Percentiles rank a stretch among this genome's conserved stretches.
Conservation (phyloP, 2,888 invertebrate species). For the Muscina levida region DNA sequence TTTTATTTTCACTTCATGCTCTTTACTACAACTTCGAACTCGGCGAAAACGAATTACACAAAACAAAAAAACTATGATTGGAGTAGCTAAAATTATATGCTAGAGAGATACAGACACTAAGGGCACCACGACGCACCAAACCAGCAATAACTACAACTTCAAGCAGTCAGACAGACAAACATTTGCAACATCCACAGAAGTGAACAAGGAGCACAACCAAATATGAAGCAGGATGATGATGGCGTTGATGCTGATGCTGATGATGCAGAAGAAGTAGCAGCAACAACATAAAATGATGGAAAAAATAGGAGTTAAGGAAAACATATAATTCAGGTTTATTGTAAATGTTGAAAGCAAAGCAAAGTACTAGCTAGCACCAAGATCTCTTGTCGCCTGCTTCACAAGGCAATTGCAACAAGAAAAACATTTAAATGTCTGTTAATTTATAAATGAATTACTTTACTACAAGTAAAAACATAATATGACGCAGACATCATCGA, state of each 20-base stretch:
- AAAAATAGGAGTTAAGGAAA: too few relatives aligned
- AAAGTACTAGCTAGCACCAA: too few relatives aligned
- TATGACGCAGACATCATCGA: not conserved
- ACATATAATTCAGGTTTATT: conserved; percentile 21
- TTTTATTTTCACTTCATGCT: conserved; percentile 2
- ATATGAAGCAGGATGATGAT: too few relatives aligned
- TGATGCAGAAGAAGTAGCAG: too few relatives aligned
- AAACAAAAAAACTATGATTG: conserved; percentile 35
- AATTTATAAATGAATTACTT: conserved; percentile 26
- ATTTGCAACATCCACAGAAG: conserved; percentile 14
- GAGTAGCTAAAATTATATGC: conserved; percentile 20
- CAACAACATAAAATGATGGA: too few relatives aligned
- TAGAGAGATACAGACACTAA: not conserved
- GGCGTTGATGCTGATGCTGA: too few relatives aligned
- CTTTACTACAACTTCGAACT: not conserved
- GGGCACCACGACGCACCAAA: not conserved
- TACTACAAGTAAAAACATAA: not conserved
- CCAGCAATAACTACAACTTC: not conserved
- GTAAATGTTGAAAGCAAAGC: not conserved
- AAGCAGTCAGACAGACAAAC: conserved; percentile 10
- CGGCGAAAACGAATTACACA: not conserved
- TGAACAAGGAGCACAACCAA: too few relatives aligned
- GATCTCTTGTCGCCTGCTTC: not conserved
- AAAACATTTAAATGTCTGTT: conserved; percentile 27
- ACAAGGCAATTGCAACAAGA: not conserved